Conservation (phyloP, 1,140 invertebrate genomes). For the Orussus abietinus region DNA sequence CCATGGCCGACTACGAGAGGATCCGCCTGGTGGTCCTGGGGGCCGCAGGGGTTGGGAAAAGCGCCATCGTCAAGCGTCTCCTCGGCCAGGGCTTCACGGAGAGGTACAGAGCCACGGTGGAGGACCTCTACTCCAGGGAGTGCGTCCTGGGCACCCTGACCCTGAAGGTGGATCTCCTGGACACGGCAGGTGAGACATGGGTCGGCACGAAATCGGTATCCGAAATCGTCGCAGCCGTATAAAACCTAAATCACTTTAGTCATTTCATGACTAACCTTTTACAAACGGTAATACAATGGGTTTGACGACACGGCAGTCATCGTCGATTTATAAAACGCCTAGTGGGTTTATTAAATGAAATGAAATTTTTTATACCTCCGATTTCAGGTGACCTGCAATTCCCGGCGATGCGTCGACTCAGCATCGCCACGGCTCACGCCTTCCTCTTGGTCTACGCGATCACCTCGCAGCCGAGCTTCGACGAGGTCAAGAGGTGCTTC, state of each 20-base stretch:
- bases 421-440: slow-evolving; percentile 84
- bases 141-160: slow-evolving; percentile 74
- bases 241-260: too few relatives aligned
- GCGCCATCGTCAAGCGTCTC: slow-evolving; percentile 80
- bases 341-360: too few relatives aligned
- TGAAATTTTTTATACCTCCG: too few relatives aligned
- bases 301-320: too few relatives aligned
- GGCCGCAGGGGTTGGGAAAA: slow-evolving; percentile 81
- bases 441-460: slow-evolving; percentile 87
- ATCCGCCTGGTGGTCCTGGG: slow-evolving; percentile 82
- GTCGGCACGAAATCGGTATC: too few relatives aligned
- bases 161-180: slow-evolving; percentile 82
- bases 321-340: too few relatives aligned
- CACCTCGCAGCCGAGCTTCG: slow-evolving; percentile 72
- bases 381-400: slow-evolving; percentile 77
- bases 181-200: slow-evolving; percentile 68
- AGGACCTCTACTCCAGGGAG: slow-evolving; percentile 84
- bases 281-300: too few relatives aligned
- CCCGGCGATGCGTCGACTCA: slow-evolving; percentile 80
- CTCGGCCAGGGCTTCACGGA: slow-evolving; percentile 81
- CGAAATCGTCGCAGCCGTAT: too few relatives aligned
- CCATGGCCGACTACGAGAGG: slow-evolving; percentile 71
- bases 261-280: too few relatives aligned
- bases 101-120: slow-evolving; percentile 83
- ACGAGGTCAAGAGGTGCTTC: slow-evolving; percentile 74